Conservation (phyloP, 2,113 vertebrate species). For the Carassius gibelio region DNA sequence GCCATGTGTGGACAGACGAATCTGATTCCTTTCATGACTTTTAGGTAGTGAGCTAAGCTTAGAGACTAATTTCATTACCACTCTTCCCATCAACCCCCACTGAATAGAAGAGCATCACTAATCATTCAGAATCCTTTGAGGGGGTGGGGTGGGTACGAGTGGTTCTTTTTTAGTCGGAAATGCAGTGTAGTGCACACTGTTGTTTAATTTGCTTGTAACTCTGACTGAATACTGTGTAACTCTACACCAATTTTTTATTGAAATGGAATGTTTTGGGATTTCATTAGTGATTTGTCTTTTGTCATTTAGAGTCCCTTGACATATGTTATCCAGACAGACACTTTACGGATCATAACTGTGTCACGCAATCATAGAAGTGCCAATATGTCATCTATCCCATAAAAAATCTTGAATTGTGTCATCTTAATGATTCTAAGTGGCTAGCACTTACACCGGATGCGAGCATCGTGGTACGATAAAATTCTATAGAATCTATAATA, state of each 20-base stretch:
- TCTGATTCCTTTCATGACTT: slow-evolving; percentile 59
- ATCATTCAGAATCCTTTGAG: slow-evolving; percentile 67
- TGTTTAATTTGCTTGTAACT: too few species aligned
- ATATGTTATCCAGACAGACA: background rate
- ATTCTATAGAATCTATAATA: too few species aligned
- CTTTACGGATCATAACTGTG: background rate
- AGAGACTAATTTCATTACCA: slow-evolving; percentile 76
- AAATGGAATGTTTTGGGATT: background rate
- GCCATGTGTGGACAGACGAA: slow-evolving; percentile 61
- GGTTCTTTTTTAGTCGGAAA: slow-evolving; percentile 42
- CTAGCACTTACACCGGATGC: too few species aligned
- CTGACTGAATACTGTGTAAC: background rate
- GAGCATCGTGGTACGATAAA: too few species aligned
- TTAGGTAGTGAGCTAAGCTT: slow-evolving; percentile 62
- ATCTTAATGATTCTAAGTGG: background rate
- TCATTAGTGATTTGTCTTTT: background rate
- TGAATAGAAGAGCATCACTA: slow-evolving; percentile 64
- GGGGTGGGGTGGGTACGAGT: slow-evolving; percentile 22
- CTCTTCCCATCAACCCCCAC: slow-evolving; percentile 46
- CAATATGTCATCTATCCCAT: background rate
- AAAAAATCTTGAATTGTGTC: background rate
- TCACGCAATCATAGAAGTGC: background rate
- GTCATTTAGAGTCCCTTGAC: background rate
- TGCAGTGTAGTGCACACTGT: background rate
- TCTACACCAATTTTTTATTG: background rate